phyloP scores from a whole-genome alignment of 2,797 vertebrate species.

The Schizopygopsis malacanthus region DNA sequence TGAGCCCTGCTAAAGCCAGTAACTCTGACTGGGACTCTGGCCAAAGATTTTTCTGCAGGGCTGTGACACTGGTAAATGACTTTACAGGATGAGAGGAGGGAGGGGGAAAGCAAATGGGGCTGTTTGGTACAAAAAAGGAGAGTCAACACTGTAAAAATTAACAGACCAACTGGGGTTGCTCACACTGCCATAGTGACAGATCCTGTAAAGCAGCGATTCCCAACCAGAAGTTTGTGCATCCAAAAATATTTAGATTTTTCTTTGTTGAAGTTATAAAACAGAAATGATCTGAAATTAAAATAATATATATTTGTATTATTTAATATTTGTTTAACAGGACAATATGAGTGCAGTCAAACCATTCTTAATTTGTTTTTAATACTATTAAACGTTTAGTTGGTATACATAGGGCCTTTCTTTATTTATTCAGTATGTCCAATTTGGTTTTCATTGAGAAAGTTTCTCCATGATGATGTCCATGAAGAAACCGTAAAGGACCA shows the following conservation, averaged over 20 bases:
- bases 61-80: slow-evolving; percentile 8
- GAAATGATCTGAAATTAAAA: neutral
- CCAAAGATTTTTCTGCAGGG: slow-evolving; percentile 16
- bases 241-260: neutral
- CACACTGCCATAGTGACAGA: neutral
- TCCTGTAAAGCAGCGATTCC: neutral
- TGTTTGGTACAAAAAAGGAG: slow-evolving; percentile 18
- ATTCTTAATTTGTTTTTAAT: neutral
- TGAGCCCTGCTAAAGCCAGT: slow-evolving; percentile 35
- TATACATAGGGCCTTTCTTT: neutral
- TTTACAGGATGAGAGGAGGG: neutral
- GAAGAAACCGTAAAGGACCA: neutral
- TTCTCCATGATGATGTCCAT: neutral
- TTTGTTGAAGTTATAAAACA: neutral
- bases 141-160: slow-evolving; percentile 6
- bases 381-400: neutral
- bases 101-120: slow-evolving; percentile 1
- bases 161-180: neutral
- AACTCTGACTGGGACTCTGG: neutral
- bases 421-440: neutral
- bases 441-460: neutral
- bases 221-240: neutral
- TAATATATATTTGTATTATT: too few species aligned
- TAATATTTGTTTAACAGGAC: neutral
- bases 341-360: neutral